Evolutionary conservation across 2,797 vertebrate genomes (phyloP).

Genomic region (Novumbra hubbsi): DNA sequence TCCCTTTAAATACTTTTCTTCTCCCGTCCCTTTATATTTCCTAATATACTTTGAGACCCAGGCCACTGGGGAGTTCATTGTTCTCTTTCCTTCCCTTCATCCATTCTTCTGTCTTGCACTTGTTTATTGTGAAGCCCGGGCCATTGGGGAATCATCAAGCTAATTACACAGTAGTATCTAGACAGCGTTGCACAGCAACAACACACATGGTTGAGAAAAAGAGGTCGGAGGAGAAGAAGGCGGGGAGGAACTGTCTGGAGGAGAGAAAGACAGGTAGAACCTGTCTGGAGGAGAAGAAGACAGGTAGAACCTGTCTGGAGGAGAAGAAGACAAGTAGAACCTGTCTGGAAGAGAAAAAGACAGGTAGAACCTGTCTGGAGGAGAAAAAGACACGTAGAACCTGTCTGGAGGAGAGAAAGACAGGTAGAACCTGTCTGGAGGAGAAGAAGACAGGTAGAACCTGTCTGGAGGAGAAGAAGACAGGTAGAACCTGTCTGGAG

Average conservation of each 20-base stretch:
- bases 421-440: no score
- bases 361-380: slow-evolving; percentile 19
- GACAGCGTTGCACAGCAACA: slow-evolving; percentile 57
- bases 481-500: slow-evolving; percentile 8
- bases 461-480: neutral
- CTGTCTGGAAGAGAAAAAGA: slow-evolving; percentile 6
- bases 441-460: neutral
- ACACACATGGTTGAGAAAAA: slow-evolving; percentile 38
- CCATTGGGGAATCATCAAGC: slow-evolving; percentile 54
- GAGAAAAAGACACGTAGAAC: slow-evolving; percentile 18
- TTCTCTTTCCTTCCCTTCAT: slow-evolving; percentile 17
- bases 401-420: no score
- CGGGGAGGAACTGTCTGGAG: neutral
- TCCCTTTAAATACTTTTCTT: neutral
- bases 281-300: no score
- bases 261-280: no score
- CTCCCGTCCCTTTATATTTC: slow-evolving; percentile 8
- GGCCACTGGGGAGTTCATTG: slow-evolving; percentile 23
- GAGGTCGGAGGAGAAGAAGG: neutral
- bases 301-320: no score
- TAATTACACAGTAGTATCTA: slow-evolving; percentile 71
- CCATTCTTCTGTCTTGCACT: neutral
- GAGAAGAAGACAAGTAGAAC: neutral
- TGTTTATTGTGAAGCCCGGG: slow-evolving; percentile 37
- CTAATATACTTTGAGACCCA: slow-evolving; percentile 15